phyloP scores from a whole-genome alignment of 2,797 vertebrate genomes.

The Hippocampus kuda region DNA sequence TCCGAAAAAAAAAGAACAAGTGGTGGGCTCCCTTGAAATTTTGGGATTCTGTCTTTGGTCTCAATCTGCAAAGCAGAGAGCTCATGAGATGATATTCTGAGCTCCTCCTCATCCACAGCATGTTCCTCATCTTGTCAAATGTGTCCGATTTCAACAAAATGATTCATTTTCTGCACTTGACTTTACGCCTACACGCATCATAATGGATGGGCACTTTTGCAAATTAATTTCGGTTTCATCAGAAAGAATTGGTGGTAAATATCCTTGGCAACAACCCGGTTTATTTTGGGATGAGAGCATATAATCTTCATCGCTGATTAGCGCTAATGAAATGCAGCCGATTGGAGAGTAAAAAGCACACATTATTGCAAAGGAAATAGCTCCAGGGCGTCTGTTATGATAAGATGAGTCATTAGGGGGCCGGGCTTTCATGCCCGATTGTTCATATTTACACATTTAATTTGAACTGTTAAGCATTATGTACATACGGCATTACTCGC shows the following conservation, averaged over 20 bases:
- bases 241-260: neutral
- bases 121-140: neutral
- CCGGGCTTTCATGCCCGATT: conserved; percentile 30
- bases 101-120: neutral
- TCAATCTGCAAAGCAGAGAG: neutral
- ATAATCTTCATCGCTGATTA: conserved; percentile 34
- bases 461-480: conserved; percentile 31
- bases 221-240: neutral
- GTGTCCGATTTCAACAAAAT: neutral
- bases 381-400: conserved; percentile 33
- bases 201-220: neutral
- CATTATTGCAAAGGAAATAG: conserved; percentile 38
- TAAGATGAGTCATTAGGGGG: conserved; percentile 43
- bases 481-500: neutral
- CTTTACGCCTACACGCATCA: neutral
- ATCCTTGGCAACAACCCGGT: neutral
- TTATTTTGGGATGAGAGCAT: conserved; percentile 41
- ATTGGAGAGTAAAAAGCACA: conserved; percentile 42
- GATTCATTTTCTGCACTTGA: neutral
- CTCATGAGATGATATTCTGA: neutral
- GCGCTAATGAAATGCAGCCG: conserved; percentile 36
- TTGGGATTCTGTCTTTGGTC: neutral
- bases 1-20: neutral
- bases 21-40: neutral
- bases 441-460: conserved; percentile 45